Evolutionary conservation across 1,140 invertebrate species (phyloP), one percentile per base, ranked within the genome.

Genomic region (Pollicipes pollicipes): DNA sequence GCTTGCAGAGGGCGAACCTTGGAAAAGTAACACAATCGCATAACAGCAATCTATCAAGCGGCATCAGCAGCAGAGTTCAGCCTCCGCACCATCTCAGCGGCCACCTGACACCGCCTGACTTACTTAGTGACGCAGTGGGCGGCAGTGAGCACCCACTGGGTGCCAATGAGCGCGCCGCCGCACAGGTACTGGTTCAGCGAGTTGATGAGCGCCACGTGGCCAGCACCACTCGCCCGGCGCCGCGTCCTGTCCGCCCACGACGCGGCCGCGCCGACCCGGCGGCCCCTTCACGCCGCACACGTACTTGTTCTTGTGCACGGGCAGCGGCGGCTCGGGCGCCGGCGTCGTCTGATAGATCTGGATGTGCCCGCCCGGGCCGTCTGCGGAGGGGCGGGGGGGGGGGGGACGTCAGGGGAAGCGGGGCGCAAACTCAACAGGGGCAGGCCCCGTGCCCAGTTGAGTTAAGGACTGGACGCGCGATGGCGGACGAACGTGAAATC

Each of bases 41-140:
- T n/a, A n/a, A n/a, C n/a, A n/a, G n/a, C n/a, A n/a, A n/a, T n/a
- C n/a, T n/a, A n/a, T n/a, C n/a, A n/a, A n/a, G n/a, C n/a, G n/a
- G n/a, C n/a, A n/a, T n/a, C n/a, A n/a, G n/a, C n/a, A n/a, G n/a
- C n/a, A n/a, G n/a, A n/a, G n/a, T n/a, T n/a, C n/a, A n/a, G n/a
- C n/a, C n/a, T n/a, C n/a, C n/a, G n/a, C n/a, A n/a, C n/a, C n/a
- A n/a, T n/a, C n/a, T 35, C 6, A 35, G 35, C 45, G 6, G 45
- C 17, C 45, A 2, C 45, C 13, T 3, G 2, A 21, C 13, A 2
- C 45, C 24, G 45, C 45, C 66, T 30, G 13, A 84, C 85, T 85
- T 82, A 95, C 92, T 93, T 94, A 69, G 91, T 93, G 35, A 97
- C 92, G 78, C 95, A 98, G 79, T 98, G 94, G 26, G 94, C 94